phyloP scores from a whole-genome alignment of 2,888 invertebrate genomes.

The Arctia plantaginis region DNA sequence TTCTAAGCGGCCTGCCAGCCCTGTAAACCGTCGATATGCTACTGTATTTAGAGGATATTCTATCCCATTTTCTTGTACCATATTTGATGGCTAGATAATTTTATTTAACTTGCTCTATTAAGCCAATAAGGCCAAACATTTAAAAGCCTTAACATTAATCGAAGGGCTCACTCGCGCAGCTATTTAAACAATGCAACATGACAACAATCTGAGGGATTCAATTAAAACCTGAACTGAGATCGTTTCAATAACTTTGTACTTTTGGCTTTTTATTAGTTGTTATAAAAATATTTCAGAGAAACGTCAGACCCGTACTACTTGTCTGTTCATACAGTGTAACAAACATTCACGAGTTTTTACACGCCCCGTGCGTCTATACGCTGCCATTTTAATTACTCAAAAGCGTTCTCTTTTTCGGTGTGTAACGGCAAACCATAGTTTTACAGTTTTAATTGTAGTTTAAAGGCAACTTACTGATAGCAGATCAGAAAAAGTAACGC shows the following conservation, averaged over 20 bases:
- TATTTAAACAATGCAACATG: neutral
- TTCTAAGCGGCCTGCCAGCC: neutral
- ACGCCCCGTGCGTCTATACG: slow-evolving; percentile 58
- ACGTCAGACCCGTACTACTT: slow-evolving; percentile 28
- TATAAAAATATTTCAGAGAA: slow-evolving; percentile 15
- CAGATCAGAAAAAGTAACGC: slow-evolving; percentile 45
- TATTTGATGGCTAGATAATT: neutral
- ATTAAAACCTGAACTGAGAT: neutral
- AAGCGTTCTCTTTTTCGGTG: slow-evolving; percentile 69
- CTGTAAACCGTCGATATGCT: neutral
- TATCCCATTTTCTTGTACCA: too few relatives aligned
- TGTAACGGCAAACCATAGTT: slow-evolving; percentile 67
- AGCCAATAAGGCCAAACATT: neutral
- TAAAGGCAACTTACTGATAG: slow-evolving; percentile 53
- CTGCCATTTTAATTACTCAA: slow-evolving; percentile 62
- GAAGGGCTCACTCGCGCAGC: neutral
- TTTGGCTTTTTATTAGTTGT: slow-evolving; percentile 8
- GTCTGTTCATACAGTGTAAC: slow-evolving; percentile 39
- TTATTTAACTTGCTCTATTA: neutral
- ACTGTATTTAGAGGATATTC: neutral
- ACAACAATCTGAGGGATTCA: neutral
- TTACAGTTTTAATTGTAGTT: slow-evolving; percentile 60
- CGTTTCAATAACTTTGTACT: slow-evolving; percentile 1
- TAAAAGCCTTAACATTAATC: neutral
- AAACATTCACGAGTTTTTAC: slow-evolving; percentile 57